These are phyloP conservation scores for Drosophila mayaguana DNA, from an alignment of 2,888 invertebrate species.

Conservation along the genomic window DNA sequence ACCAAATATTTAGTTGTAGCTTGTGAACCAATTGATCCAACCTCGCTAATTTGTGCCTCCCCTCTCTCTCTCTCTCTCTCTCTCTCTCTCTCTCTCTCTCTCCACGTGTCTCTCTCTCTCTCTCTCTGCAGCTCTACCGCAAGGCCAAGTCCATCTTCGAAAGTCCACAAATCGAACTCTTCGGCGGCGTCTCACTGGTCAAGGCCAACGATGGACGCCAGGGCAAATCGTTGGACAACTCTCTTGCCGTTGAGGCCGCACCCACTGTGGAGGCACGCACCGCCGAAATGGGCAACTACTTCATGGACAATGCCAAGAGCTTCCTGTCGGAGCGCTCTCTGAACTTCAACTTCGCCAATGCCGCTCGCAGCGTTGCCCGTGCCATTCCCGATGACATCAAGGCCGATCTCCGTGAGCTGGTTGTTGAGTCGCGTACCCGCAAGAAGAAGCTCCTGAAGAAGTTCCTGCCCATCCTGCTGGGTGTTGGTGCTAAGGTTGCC, in stretches of 20 bases:
- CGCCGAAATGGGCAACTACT: constrained; percentile 87
- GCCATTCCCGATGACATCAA: constrained; percentile 87
- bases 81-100: not conserved
- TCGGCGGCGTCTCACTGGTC: constrained; percentile 86
- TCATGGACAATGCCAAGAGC: constrained; percentile 86
- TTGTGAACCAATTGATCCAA: constrained; percentile 35
- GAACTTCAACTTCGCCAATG: constrained; percentile 86
- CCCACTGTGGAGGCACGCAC: constrained; percentile 86
- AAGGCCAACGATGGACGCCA: constrained; percentile 84
- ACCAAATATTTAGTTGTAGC: constrained; percentile 22
- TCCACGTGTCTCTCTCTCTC: constrained; percentile 10
- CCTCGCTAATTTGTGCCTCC: constrained; percentile 49
- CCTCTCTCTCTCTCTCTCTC: constrained; percentile 19
- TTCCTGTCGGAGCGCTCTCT: constrained; percentile 87
- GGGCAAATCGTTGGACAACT: constrained; percentile 85
- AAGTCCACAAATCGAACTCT: constrained; percentile 86
- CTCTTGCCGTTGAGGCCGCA: constrained; percentile 86
- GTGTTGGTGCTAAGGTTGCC: constrained; percentile 87
- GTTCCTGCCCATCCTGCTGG: constrained; percentile 87
- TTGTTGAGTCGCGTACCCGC: constrained; percentile 87
- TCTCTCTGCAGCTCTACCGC: constrained; percentile 86
- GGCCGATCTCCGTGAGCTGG: constrained; percentile 86
- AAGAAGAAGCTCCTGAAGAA: constrained; percentile 87
- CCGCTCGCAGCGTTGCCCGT: constrained; percentile 86
- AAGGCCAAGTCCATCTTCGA: constrained; percentile 87